Base-by-base conservation (phyloP, 30 jellyfish, hydroid and myxozoan species). In the Aurelia aurita complex sp. Pacific region DNA sequence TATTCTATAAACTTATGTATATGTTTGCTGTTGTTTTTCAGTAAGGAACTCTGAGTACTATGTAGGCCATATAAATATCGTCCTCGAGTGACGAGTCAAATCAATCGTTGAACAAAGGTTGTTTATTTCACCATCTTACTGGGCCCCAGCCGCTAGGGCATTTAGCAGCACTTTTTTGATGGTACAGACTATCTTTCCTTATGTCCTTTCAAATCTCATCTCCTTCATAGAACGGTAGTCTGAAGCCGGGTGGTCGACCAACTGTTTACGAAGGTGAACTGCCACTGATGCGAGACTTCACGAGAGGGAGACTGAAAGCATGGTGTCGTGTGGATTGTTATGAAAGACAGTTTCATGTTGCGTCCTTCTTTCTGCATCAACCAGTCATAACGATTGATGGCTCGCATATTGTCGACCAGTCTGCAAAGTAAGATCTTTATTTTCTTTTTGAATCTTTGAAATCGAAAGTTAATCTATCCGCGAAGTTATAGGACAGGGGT, bases 311-410 rank as follows among this genome's bases (percentile, higher is more conserved):
- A 23, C 79, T 57, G 53, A 77, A 97, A 67, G 97, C 97, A 5
- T 93, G 98, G 98, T 93, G 98, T 74, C 93, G 97, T 17, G 89
- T 93, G 29, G 97, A 93, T 67, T 93, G 98, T 62, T 93, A 77
- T 73, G 98, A 93, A 67, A 86, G 98, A 62, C 98, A 93, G 66
- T 83, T 69, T 74, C 98, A 93, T 69, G 89, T 93, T 52, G 98
- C 97, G 36, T 79, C 98, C 17, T 93, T 88, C 85, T 85, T 76
- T 34, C 83, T 93, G 91, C 98, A 87, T 71, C 96, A 87, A 46
- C 79, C 97, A 33, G 98, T 88, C 62, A 84, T 93, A 10, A 77
- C 96, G 29, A 84, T 93, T 32, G 98, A 93, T 61, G 98, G 98
- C 19, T 82, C 97, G 4, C 83, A 88, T 52, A 46, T 70, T 32